Conservation (phyloP, 1,140 invertebrate species). For the Telenomus remus region DNA sequence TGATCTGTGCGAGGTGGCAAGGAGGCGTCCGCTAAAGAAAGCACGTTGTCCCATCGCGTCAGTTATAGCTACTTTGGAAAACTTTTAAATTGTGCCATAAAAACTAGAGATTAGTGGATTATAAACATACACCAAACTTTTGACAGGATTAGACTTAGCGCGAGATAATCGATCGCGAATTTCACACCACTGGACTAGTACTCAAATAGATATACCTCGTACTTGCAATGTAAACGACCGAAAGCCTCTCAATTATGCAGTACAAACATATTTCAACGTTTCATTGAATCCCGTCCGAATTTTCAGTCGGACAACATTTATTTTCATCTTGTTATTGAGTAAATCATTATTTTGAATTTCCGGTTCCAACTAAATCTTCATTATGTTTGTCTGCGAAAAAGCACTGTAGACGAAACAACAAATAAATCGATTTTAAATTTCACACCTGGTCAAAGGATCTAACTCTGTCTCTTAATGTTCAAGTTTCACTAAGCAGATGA, state of each 20-base stretch:
- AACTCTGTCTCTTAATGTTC: too few species aligned
- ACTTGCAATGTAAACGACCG: conserved; percentile 39
- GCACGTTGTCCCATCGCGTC: conserved; percentile 45
- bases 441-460: too few species aligned
- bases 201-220: conserved; percentile 40
- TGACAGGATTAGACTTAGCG: conserved; percentile 63
- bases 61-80: conserved; percentile 61
- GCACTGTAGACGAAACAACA: too few species aligned
- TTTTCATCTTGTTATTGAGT: too few species aligned
- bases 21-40: conserved; percentile 47
- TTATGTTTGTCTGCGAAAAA: too few species aligned
- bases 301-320: too few species aligned
- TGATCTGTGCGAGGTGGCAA: conserved; percentile 41
- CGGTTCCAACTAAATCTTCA: too few species aligned
- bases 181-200: conserved; percentile 34
- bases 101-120: conserved; percentile 72
- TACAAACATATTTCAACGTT: not conserved
- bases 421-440: too few species aligned
- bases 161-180: conserved; percentile 48
- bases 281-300: too few species aligned
- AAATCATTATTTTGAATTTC: too few species aligned
- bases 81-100: conserved; percentile 73
- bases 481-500: too few species aligned
- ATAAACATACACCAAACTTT: conserved; percentile 71
- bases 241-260: conserved; percentile 3